Conservation (phyloP, 2,797 vertebrate species). For the Anomalospiza imberbis region DNA sequence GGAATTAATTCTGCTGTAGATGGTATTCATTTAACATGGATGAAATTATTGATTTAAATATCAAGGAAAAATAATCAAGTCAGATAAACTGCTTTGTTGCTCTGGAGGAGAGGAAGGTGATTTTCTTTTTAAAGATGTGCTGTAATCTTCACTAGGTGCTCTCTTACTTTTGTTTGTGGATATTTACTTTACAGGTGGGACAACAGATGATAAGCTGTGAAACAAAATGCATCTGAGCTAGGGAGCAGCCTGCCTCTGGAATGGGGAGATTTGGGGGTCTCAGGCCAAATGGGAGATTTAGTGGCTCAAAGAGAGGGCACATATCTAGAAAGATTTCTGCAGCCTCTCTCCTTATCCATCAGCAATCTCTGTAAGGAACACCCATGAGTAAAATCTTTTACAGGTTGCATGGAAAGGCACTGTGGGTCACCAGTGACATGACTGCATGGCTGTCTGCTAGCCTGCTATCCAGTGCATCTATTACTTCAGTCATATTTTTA, state of each 20-base stretch:
- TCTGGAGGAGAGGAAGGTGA: not conserved
- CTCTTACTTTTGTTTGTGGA: not conserved
- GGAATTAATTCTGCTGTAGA: conserved; percentile 6
- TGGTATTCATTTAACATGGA: conserved; percentile 4
- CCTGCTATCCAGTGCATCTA: not conserved
- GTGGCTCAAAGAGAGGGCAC: fast-evolving
- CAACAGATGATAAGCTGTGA: not conserved
- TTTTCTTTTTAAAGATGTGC: not conserved
- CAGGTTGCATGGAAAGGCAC: not conserved
- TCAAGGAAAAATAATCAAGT: not conserved
- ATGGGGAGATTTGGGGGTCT: fast-evolving
- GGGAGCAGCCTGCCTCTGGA: not conserved
- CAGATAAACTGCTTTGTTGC: not conserved
- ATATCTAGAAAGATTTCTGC: not conserved
- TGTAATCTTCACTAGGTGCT: not conserved
- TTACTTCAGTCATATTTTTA: not conserved
- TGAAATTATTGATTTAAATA: conserved; percentile 43
- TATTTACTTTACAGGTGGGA: not conserved
- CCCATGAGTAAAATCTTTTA: not conserved
- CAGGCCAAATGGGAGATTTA: not conserved
- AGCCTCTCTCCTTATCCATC: not conserved
- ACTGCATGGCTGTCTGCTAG: not conserved
- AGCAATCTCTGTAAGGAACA: not conserved
- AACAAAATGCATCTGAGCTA: not conserved
- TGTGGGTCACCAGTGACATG: not conserved